Evolutionary conservation across 2,888 invertebrate genomes (phyloP), one percentile per base, ranked within the genome.

Genomic region (Halictus ligatus): DNA sequence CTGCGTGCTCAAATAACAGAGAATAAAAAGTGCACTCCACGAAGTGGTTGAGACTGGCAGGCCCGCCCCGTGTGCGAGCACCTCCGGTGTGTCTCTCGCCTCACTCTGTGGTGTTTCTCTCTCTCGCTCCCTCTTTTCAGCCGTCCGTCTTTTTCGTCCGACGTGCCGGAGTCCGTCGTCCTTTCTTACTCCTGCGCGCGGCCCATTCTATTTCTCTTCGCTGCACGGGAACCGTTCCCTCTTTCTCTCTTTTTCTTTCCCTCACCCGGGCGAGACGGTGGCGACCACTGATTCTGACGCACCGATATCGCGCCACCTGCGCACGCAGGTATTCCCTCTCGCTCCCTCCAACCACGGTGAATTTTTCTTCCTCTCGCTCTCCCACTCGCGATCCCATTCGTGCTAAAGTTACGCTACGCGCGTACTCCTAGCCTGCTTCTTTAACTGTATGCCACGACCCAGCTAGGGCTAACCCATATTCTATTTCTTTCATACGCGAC

Each of bases 271-370:
- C 87, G 81, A 81, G 91, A 94, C 93, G 60, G 64, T 48, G 81
- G 67, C 89, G 91, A 91, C 89, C 91, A 91, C 89, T 91, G 92
- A 92, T 93, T 93, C 94, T 94, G 94, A 94, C 94, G 94, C 94
- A 94, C 94, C 92, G 92, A 94, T 91, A 94, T 94, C 94, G 94
- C 94, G 94, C 94, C 94, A 94, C 94, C 93, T 94, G 94, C 94
- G 94, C 94, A 94, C 94, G 94, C 94, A 94, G 84, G 79, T 80
- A 81, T 83, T 88, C 83, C 72, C 80, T 84, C 83, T 64, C 81
- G 3, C 77, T 86, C 60, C 77, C n/a, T 10, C 54, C 21, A 10
- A 10, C 10, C 8, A n/a, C 3, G 54, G n/a, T 10, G n/a, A n/a
- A 78, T 84, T 83, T 67, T 78, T 7, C 75, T 86, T 60, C 58